Evolutionary conservation across 2,797 vertebrate genomes (phyloP), one percentile per base, ranked within the genome.

Genomic region (Centroberyx gerrardi): DNA sequence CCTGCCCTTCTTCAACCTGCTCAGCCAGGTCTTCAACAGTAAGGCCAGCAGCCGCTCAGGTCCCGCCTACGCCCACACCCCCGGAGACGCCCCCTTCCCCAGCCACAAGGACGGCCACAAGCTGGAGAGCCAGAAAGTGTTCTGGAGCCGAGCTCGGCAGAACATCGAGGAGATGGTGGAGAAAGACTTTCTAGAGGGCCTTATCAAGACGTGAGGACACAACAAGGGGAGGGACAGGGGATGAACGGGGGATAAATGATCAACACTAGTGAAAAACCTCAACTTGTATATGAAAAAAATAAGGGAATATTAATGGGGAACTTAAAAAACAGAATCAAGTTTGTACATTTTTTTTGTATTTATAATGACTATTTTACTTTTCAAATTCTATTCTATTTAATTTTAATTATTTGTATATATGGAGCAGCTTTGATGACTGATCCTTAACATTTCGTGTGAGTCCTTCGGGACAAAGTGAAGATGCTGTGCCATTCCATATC

Each of bases 111-210:
- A 98, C 87, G 95, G 96, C 60, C 92, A 92, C 83, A 98, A 99
- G 88, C 92, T 97, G 89, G 98, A 99, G 92, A 98, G 95, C 91
- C 97, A 97, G 88, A 99, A 99, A 81, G 94, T 96, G 17, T 97
- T 97, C 90, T 98, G 97, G 93, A 98, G 96, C 92, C 97, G 96
- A 90, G 97, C 96, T 62, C 94, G 98, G 68, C 98, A 99, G 82
- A 97, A 97, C 94, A 99, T 99, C 60, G 98, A 99, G 92, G 98
- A 99, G 91, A 98, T 97, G 97, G 96, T 99, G 28, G 98, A 99
- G 84, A 99, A 97, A 87, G 98, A 99, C 96, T 99, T 99, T 90
- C 95, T 99, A 27, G 98, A 99, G 93, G 98, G 98, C 0, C 82
- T 99, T 31, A 96, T 98, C 77, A 99, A 99, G 95, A 97, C 97